Base-by-base conservation (phyloP, 2,888 invertebrate genomes). In the Anthophora plumipes region DNA sequence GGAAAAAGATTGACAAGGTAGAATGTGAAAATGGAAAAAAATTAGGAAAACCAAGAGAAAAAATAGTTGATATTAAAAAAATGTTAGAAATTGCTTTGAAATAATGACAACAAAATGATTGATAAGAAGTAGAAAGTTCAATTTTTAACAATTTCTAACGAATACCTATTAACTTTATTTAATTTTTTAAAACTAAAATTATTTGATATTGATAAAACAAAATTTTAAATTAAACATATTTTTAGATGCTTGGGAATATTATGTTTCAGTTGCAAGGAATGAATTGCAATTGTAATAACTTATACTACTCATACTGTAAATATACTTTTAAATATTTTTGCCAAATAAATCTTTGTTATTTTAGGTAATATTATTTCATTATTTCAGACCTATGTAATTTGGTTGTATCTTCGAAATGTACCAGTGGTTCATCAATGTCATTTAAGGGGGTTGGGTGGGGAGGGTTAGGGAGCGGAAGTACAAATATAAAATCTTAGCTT, bases 41-140 rank as follows among this genome's bases (percentile, higher is more conserved):
- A 80, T 85, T 94, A 59, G 97, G 97, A 12, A 99, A 98, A 94
- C 97, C 97, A 0, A 94, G 98, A 87, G 98, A 98, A 94, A 99
- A 99, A 94, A 95, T 98, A 80, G 95, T 96, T 14, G 94, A 95
- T 90, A 93, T 98, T 59, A 90, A 95, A 61, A 95, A 97, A 94
- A 96, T 97, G 96, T 91, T 97, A 72, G 91, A 94, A 85, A 94
- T 96, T 84, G 95, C 95, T 61, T 92, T 88, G 1, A 88, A 80
- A 67, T 89, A 63, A 89, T 46, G 25, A 31, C 37, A 4, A 48
- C 25, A n/a, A 54, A 46, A 20, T 39, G 20, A n/a, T 43, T 57
- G 11, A 50, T 0, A 37, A 52, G 22, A 50, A 5, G 4, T 50
- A 14, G 17, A 22, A 9, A 37, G 20, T 64, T 39, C 5, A 8